Evolutionary conservation across 2,888 invertebrate species (phyloP), one percentile per base, ranked within the genome.

Genomic region (Leptothorax acervorum): DNA sequence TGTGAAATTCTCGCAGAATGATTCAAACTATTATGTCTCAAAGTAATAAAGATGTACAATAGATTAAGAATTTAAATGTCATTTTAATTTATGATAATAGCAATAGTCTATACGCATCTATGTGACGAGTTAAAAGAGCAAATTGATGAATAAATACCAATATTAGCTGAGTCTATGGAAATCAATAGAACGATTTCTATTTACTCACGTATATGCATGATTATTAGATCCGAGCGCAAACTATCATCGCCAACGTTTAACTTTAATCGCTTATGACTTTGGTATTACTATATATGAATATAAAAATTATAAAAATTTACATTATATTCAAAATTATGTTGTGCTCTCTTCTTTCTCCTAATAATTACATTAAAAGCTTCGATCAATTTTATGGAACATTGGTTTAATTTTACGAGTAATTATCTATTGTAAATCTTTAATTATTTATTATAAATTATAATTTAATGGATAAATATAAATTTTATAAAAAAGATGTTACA

Each of bases 1-100:
- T 63, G 3, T 39, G 18, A 39, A 39, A 42, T 5, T 0, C 5
- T 42, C 39, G 9, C 18, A 62, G 11, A 63, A 39, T 39, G 1
- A 63, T 42, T 63, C 35, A 62, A 31, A 62, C 57, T 31, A 18
- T 62, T 3, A 62, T 9, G 3, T 31, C 4, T 60, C 60, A n/a
- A 35, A 62, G n/a, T 62, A 35, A 35, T n/a, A 2, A n/a, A n/a
- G 9, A 35, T 18, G 35, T 62, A 35, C 9, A 35, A n/a, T 62
- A 35, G 35, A 35, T 62, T 62, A 35, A n/a, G 18, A 35, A 62
- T 62, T n/a, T 62, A n/a, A 62, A 63, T 23, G 8, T 42, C 0
- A 3, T 63, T 63, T 63, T 23, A 62, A 62, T 62, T 42, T 23
- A 63, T 63, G 63, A n/a, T 63, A 63, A 63, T 63, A 42, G 39